phyloP scores from a whole-genome alignment of 2,797 vertebrate genomes.

The Anabacerthia variegaticeps region DNA sequence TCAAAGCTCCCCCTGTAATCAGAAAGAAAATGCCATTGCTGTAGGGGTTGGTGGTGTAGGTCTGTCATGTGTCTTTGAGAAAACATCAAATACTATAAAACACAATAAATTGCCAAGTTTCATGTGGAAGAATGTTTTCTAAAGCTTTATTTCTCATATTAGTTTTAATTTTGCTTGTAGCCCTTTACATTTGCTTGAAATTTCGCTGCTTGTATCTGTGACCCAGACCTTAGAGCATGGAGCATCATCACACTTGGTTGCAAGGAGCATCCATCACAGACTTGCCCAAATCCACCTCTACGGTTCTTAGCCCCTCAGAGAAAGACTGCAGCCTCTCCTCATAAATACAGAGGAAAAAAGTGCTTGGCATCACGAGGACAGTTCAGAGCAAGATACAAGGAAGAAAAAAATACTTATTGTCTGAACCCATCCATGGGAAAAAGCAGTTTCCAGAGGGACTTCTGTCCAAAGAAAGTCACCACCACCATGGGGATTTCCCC shows the following conservation, averaged over 20 bases:
- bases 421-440: background rate
- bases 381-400: background rate
- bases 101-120: background rate
- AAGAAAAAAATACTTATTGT: background rate
- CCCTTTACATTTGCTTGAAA: background rate
- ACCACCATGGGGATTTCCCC: background rate
- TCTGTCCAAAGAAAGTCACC: background rate
- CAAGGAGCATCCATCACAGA: background rate
- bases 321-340: background rate
- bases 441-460: background rate
- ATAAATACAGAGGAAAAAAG: background rate
- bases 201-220: background rate
- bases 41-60: background rate
- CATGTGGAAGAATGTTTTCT: background rate
- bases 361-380: background rate
- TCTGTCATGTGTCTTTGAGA: background rate
- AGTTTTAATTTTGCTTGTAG: background rate
- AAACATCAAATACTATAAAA: background rate
- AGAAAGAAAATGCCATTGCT: background rate
- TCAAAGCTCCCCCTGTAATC: background rate
- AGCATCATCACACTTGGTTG: background rate
- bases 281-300: background rate
- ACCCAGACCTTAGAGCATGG: background rate
- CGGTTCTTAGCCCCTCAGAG: background rate
- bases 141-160: background rate